A percentile compares a stretch with the other conserved stretches of the same genome.
Evolutionary conservation across 1,140 invertebrate genomes (phyloP).

Genomic region (Neodiprion lecontei): DNA sequence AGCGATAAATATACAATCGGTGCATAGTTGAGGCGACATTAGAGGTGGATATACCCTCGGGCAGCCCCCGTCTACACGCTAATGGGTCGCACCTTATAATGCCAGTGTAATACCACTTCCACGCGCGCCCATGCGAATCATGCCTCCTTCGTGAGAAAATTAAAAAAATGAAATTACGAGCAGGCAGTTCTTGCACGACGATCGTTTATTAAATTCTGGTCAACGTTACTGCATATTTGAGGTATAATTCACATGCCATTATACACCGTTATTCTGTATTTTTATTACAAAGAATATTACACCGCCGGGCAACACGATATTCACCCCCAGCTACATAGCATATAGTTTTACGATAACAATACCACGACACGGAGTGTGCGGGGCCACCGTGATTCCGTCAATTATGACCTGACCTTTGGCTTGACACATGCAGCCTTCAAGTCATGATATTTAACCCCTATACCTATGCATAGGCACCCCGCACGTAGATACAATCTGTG

Average conservation of each 20-base stretch:
- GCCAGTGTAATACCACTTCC: not conserved
- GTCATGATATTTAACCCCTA: not conserved
- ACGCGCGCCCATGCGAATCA: not conserved
- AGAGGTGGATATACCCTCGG: not conserved
- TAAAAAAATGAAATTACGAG: too few species aligned
- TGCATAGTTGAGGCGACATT: constrained; percentile 2
- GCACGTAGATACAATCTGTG: not conserved
- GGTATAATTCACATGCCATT: too few species aligned
- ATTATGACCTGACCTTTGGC: not conserved
- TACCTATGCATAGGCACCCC: not conserved
- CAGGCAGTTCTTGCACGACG: too few species aligned
- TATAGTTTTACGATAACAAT: constrained; percentile 51
- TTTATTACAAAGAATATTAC: constrained; percentile 52
- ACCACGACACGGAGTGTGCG: constrained; percentile 58
- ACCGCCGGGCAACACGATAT: constrained; percentile 46
- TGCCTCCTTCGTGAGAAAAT: too few species aligned
- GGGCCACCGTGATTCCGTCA: constrained; percentile 23
- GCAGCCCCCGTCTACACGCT: not conserved
- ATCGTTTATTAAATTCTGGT: too few species aligned
- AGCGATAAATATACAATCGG: constrained; percentile 58
- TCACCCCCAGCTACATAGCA: constrained; percentile 35
- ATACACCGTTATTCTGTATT: not conserved
- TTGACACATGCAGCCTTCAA: not conserved
- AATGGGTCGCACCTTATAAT: constrained; percentile 5
- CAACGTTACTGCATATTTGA: too few species aligned